These are phyloP conservation scores for Cheilosia grossa DNA, from an alignment of 2,888 invertebrate genomes.

Conservation along the genomic window DNA sequence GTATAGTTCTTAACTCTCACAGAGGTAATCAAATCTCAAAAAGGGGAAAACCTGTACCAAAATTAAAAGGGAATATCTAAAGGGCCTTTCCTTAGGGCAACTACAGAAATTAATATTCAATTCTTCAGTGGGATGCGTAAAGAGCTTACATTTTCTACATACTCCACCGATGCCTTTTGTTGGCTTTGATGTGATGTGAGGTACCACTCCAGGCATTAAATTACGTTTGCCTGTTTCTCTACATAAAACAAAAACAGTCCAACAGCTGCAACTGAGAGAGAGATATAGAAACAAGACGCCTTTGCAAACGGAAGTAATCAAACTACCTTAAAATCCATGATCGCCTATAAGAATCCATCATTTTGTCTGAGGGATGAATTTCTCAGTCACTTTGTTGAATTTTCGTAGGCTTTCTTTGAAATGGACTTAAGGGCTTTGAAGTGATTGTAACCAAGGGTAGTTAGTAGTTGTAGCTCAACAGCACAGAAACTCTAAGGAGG, in stretches of 20 bases:
- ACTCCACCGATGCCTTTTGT: neutral
- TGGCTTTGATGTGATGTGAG: conserved; percentile 5
- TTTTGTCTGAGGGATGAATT: neutral
- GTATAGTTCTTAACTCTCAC: neutral
- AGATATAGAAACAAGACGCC: neutral
- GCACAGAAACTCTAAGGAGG: neutral
- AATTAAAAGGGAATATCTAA: neutral
- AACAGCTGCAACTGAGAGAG: neutral
- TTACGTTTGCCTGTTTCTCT: neutral
- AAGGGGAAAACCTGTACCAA: neutral
- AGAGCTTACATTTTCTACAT: neutral
- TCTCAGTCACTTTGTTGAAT: neutral
- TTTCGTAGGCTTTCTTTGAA: neutral
- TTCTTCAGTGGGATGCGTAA: neutral
- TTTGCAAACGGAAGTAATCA: conserved; percentile 31
- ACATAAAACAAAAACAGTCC: neutral
- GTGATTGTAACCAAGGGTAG: conserved; percentile 1
- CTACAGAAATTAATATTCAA: neutral
- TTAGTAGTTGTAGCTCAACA: neutral
- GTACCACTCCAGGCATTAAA: neutral
- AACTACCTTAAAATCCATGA: conserved; percentile 52
- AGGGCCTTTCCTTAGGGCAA: neutral
- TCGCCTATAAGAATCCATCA: conserved; percentile 25
- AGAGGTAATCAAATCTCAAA: neutral
- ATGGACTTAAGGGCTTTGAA: conserved; percentile 1